Percentiles rank a stretch among this genome's conserved stretches.
Conservation (phyloP, 1,140 invertebrate species). For the Pogonomyrmex barbatus region DNA sequence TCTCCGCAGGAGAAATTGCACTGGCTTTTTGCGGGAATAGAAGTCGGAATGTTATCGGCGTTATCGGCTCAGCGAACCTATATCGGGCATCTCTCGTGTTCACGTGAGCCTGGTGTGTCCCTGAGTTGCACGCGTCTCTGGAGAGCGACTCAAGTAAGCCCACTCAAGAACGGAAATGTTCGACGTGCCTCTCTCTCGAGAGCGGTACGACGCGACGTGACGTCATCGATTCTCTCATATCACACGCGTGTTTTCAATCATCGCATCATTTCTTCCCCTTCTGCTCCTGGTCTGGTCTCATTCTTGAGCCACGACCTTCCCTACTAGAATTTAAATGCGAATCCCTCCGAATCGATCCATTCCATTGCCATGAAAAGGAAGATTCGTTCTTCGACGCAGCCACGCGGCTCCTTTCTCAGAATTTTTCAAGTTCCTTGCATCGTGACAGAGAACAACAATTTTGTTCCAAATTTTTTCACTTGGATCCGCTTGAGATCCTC, state of each 20-base stretch:
- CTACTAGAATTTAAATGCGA: background rate
- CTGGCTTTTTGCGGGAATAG: background rate
- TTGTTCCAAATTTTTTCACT: background rate
- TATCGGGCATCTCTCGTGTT: conserved; percentile 7
- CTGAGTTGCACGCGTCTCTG: background rate
- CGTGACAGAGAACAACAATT: background rate
- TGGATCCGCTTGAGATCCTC: background rate
- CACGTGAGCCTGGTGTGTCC: background rate
- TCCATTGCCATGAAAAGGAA: background rate
- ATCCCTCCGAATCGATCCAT: background rate
- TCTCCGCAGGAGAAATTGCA: background rate
- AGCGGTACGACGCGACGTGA: background rate
- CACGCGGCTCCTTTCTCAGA: no score
- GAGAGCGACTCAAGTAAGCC: background rate
- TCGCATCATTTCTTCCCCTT: background rate
- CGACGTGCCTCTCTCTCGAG: background rate
- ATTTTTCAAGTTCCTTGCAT: background rate
- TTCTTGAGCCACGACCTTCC: conserved; percentile 41
- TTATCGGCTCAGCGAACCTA: background rate
- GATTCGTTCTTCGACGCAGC: background rate
- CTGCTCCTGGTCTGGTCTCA: conserved; percentile 8
- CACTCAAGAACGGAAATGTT: background rate
- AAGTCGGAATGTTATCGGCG: no score
- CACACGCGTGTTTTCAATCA: background rate
- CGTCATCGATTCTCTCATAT: conserved; percentile 11